These are phyloP conservation scores for Myopa testacea DNA, from an alignment of 2,888 invertebrate species.

Conservation along the genomic window DNA sequence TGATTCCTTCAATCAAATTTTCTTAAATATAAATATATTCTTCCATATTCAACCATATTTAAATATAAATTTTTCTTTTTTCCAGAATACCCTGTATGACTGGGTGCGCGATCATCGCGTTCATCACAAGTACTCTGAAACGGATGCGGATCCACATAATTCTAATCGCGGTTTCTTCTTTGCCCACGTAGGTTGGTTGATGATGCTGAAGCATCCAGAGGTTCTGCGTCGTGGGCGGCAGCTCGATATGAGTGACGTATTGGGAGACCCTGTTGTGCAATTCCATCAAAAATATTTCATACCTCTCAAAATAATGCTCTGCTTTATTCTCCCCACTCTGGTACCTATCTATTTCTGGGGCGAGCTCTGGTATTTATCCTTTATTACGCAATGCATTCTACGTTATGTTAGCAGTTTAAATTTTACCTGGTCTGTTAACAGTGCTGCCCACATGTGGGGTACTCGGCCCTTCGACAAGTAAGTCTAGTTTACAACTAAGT, in stretches of 20 bases:
- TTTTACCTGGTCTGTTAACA: constrained; percentile 91
- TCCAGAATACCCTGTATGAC: constrained; percentile 86
- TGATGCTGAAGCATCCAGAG: constrained; percentile 89
- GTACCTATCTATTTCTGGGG: constrained; percentile 79
- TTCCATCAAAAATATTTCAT: constrained; percentile 84
- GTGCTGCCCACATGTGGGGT: constrained; percentile 85
- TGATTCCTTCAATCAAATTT: too few species aligned
- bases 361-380: constrained; percentile 76
- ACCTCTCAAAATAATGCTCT: constrained; percentile 74
- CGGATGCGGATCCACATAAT: constrained; percentile 86
- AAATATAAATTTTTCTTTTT: constrained; percentile 37
- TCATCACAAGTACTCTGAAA: constrained; percentile 86
- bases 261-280: constrained; percentile 79
- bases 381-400: constrained; percentile 75
- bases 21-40: too few species aligned
- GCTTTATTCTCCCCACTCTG: constrained; percentile 79
- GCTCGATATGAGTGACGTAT: constrained; percentile 86
- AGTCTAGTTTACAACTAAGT: constrained; percentile 53
- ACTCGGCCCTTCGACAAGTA: constrained; percentile 80
- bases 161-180: constrained; percentile 89
- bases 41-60: background rate
- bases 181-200: constrained; percentile 93
- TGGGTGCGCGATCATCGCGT: constrained; percentile 87
- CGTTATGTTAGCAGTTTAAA: constrained; percentile 83
- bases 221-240: constrained; percentile 81